Conservation (phyloP, 1,140 invertebrate species). For the Drosophila quadrilineata region DNA sequence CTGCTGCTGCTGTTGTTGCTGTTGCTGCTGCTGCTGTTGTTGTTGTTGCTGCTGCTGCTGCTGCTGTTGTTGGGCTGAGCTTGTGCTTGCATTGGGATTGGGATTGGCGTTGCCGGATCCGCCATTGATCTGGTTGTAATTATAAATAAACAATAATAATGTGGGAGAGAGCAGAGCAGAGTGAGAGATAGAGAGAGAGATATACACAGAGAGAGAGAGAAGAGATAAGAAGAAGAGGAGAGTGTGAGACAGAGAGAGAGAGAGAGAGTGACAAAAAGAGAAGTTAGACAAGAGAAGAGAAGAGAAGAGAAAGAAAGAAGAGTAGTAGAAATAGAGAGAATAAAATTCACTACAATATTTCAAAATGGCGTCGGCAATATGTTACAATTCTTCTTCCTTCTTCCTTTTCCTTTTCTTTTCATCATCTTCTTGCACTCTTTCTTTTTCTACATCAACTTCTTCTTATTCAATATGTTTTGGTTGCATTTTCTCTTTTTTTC, state of each 20-base stretch:
- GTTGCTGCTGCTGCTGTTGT: slow-evolving; percentile 43
- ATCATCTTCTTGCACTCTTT: slow-evolving; percentile 33
- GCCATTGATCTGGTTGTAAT: slow-evolving; percentile 70
- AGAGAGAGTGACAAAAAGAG: too few relatives aligned
- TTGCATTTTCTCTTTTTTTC: slow-evolving; percentile 17
- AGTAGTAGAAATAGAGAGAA: too few relatives aligned
- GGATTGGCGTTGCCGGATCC: slow-evolving; percentile 37
- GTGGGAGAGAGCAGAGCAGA: slow-evolving; percentile 54
- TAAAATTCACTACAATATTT: too few relatives aligned
- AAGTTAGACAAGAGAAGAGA: too few relatives aligned
- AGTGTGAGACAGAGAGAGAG: too few relatives aligned
- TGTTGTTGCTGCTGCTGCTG: slow-evolving; percentile 32
- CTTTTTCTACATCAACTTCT: slow-evolving; percentile 18
- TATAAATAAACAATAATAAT: slow-evolving; percentile 74
- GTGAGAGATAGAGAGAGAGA: slow-evolving; percentile 64
- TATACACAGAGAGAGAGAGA: slow-evolving; percentile 73
- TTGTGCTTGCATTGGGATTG: slow-evolving; percentile 42
- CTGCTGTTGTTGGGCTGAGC: slow-evolving; percentile 47
- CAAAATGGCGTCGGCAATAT: too few relatives aligned
- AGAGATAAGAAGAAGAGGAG: too few relatives aligned
- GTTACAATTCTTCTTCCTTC: too few relatives aligned
- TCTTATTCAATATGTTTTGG: slow-evolving; percentile 22
- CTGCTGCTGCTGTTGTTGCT: slow-evolving; percentile 31
- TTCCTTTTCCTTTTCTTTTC: too few relatives aligned
- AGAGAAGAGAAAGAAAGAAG: too few relatives aligned